phyloP scores from a whole-genome alignment of 2,888 invertebrate genomes.

The Dolichomitus sp. region DNA sequence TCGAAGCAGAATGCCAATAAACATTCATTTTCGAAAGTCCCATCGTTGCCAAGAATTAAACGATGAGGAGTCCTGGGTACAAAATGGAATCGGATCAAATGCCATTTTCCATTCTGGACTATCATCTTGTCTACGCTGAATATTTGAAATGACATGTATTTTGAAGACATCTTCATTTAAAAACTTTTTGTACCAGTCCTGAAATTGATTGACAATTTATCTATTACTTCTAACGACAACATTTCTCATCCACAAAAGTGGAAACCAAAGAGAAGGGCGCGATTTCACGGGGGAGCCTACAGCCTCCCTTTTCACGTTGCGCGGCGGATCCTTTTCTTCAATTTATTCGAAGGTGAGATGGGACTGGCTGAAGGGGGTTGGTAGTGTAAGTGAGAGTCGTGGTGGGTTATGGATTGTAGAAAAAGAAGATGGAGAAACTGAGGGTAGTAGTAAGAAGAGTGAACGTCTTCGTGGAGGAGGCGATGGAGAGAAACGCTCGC shows the following conservation, averaged over 20 bases:
- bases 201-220: not conserved
- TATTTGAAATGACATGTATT: too few relatives aligned
- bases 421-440: slow-evolving; percentile 34
- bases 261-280: not conserved
- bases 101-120: too few relatives aligned
- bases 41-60: too few relatives aligned
- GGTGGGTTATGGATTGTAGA: slow-evolving; percentile 14
- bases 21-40: too few relatives aligned
- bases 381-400: slow-evolving; percentile 37
- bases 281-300: not conserved
- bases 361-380: slow-evolving; percentile 31
- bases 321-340: slow-evolving; percentile 54
- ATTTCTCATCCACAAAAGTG: slow-evolving; percentile 1
- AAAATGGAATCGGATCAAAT: too few relatives aligned
- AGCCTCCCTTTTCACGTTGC: slow-evolving; percentile 1
- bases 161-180: too few relatives aligned
- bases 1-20: too few relatives aligned
- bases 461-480: slow-evolving; percentile 66
- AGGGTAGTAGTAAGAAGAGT: slow-evolving; percentile 44
- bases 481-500: slow-evolving; percentile 71
- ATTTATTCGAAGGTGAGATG: slow-evolving; percentile 65
- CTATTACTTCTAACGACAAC: not conserved
- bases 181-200: not conserved
- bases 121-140: too few relatives aligned
- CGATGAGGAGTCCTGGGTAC: too few relatives aligned